Percentiles rank a stretch among this genome's conserved stretches.
These are phyloP conservation scores for Rana temporaria DNA, from an alignment of 2,113 vertebrate species.

Conservation along the genomic window DNA sequence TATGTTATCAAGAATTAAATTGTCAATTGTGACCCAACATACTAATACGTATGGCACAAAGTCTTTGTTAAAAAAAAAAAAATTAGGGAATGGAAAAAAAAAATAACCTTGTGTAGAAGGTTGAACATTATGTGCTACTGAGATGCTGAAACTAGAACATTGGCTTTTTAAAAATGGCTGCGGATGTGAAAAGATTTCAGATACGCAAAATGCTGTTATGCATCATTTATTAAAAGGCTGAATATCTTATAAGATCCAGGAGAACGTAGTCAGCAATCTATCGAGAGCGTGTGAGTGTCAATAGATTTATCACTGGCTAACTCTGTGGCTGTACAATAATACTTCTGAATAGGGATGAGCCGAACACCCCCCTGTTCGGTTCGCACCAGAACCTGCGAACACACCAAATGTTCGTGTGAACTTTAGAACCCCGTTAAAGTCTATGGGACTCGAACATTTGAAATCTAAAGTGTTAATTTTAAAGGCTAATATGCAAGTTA, in stretches of 20 bases:
- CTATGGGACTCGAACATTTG: too few species aligned
- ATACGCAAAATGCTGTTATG: constrained; percentile 20
- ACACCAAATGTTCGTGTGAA: too few species aligned
- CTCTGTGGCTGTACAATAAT: constrained; percentile 20
- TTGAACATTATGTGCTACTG: constrained; percentile 16
- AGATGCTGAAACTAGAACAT: constrained; percentile 8
- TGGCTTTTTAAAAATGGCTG: constrained; percentile 17
- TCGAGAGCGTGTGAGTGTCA: neutral
- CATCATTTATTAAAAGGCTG: constrained; percentile 49
- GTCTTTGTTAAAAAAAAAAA: neutral
- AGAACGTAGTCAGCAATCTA: constrained; percentile 23
- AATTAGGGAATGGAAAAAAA: neutral
- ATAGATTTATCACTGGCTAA: constrained; percentile 42
- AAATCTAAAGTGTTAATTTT: too few species aligned
- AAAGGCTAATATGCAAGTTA: too few species aligned
- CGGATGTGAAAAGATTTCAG: neutral
- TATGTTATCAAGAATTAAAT: constrained; percentile 15
- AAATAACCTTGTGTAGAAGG: constrained; percentile 33
- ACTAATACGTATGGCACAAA: neutral
- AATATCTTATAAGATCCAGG: constrained; percentile 37
- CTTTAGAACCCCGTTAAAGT: too few species aligned
- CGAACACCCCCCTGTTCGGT: too few species aligned
- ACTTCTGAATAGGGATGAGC: too few species aligned
- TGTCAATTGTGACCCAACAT: neutral
- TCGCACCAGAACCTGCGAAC: too few species aligned